phyloP scores from a whole-genome alignment of 2,113 vertebrate species.

The Erinaceus europaeus region DNA sequence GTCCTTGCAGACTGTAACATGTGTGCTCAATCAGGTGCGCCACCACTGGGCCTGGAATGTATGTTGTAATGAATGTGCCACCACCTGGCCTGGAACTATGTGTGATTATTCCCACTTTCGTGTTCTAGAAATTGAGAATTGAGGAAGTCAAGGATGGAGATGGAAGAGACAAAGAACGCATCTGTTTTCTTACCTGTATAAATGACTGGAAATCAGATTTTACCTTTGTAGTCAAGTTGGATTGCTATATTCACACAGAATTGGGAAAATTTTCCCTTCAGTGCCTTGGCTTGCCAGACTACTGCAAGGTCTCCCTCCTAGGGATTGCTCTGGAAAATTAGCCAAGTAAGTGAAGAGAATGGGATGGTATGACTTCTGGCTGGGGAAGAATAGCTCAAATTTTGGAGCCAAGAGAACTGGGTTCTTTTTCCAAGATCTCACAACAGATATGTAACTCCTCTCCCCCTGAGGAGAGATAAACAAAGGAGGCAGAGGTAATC shows the following conservation, averaged over 20 bases:
- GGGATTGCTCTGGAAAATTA: background rate
- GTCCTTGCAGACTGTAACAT: too few species aligned
- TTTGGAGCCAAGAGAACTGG: too few species aligned
- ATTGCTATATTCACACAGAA: background rate
- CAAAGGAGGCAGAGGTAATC: background rate
- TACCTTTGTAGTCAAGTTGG: background rate
- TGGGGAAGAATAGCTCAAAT: background rate
- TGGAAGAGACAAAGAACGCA: background rate
- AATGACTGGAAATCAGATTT: background rate
- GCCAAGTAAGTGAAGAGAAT: background rate
- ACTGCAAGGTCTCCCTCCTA: background rate
- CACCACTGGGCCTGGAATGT: too few species aligned
- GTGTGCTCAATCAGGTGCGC: too few species aligned
- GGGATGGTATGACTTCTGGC: rapidly evolving
- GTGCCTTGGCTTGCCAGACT: background rate
- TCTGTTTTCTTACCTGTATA: background rate
- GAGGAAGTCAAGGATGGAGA: background rate
- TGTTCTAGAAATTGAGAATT: background rate
- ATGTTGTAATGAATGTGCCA: too few species aligned
- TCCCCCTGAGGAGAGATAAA: background rate
- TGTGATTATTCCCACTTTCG: background rate
- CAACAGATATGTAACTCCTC: background rate
- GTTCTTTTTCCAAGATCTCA: background rate
- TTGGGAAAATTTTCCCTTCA: background rate
- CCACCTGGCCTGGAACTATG: too few species aligned